Conservation (phyloP, 2,888 invertebrate genomes). For the Malachius bipustulatus region DNA sequence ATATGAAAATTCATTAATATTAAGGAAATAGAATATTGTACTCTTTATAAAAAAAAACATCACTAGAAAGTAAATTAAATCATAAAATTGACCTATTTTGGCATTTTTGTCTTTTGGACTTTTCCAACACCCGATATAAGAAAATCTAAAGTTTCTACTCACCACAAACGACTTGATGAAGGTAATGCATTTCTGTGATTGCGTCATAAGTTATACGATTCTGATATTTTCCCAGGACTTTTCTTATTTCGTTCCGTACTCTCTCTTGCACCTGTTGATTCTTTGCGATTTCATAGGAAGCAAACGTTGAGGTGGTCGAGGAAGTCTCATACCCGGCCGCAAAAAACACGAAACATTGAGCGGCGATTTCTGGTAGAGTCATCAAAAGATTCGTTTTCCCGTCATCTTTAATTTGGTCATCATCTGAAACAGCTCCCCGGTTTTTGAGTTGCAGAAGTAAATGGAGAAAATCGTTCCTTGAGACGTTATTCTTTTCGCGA, state of each 20-base stretch:
- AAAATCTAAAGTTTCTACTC: constrained; percentile 7
- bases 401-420: constrained; percentile 26
- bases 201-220: constrained; percentile 35
- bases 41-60: too few relatives aligned
- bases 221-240: constrained; percentile 26
- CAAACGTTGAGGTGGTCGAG: constrained; percentile 44
- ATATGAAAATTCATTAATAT: too few relatives aligned
- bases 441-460: constrained; percentile 38
- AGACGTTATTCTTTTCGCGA: constrained; percentile 36
- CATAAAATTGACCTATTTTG: too few relatives aligned
- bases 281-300: constrained; percentile 41
- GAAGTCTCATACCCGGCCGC: constrained; percentile 51
- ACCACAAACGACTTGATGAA: constrained; percentile 30
- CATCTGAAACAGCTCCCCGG: constrained; percentile 28
- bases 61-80: too few relatives aligned
- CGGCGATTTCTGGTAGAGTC: constrained; percentile 29
- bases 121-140: too few relatives aligned
- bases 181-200: constrained; percentile 37
- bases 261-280: constrained; percentile 36
- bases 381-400: constrained; percentile 11
- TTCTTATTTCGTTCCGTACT: constrained; percentile 33
- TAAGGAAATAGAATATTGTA: too few relatives aligned
- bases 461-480: constrained; percentile 44
- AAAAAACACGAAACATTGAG: constrained; percentile 47
- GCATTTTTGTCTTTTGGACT: too few relatives aligned